Conservation (phyloP, 2,888 invertebrate genomes). For the Automeris io region DNA sequence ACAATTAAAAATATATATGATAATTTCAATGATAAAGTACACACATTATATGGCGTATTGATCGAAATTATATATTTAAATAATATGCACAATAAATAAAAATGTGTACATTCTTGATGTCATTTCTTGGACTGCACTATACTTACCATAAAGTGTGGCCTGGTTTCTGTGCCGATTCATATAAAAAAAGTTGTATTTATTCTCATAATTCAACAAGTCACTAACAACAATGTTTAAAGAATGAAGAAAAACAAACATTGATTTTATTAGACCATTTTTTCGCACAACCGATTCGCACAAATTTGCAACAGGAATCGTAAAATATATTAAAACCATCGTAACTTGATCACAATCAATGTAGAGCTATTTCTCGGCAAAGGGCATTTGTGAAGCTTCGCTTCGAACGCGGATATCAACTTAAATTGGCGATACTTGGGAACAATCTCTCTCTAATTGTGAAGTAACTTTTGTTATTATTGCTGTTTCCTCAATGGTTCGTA, state of each 20-base stretch:
- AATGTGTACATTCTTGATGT: no score
- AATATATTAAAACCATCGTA: conserved; percentile 15
- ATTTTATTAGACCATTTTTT: conserved; percentile 11
- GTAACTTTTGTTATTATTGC: conserved; percentile 48
- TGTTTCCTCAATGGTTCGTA: conserved; percentile 27
- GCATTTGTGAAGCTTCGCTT: background rate
- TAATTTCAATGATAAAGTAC: no score
- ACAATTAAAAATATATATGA: no score
- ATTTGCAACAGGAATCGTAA: conserved; percentile 15
- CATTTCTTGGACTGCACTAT: no score
- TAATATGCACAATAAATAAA: no score
- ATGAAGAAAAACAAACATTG: conserved; percentile 9
- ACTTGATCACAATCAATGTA: conserved; percentile 12
- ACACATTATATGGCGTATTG: no score
- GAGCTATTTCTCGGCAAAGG: conserved; percentile 5
- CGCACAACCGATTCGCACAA: conserved; percentile 13
- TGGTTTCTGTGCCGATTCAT: no score
- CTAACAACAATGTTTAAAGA: background rate
- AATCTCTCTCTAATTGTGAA: conserved; percentile 43
- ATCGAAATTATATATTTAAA: no score
- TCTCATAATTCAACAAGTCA: background rate
- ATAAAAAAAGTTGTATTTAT: background rate
- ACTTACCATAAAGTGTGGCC: no score
- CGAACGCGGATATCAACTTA: conserved; percentile 20
- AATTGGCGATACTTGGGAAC: conserved; percentile 25